A percentile compares a stretch with the other conserved stretches of the same genome.
Evolutionary conservation across 2,113 vertebrate genomes (phyloP).

Genomic region (Corydoras sp.): DNA sequence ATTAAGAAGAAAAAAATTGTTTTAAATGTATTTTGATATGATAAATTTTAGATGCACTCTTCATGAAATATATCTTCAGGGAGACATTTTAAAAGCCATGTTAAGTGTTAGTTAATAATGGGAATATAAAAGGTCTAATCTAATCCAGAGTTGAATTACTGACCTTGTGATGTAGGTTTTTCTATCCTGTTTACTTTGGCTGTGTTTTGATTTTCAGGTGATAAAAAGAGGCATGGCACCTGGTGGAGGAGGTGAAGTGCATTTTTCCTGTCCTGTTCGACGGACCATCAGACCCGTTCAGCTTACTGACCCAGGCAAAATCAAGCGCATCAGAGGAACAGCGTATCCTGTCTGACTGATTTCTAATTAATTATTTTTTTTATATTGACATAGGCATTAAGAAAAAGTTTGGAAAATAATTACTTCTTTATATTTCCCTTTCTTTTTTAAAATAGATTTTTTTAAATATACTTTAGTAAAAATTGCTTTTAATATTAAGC

Average conservation of each 20-base stretch:
- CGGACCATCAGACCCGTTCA: conserved; percentile 79
- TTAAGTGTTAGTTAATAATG: too few relatives aligned
- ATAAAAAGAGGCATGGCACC: conserved; percentile 88
- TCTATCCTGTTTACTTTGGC: background rate
- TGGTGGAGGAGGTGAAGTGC: conserved; percentile 86
- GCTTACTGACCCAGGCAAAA: conserved; percentile 87
- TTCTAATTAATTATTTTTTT: background rate
- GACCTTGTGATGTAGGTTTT: too few relatives aligned
- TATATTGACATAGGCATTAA: background rate
- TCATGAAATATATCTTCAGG: too few relatives aligned
- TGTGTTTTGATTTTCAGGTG: conserved; percentile 62
- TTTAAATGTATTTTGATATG: too few relatives aligned
- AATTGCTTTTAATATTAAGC: too few relatives aligned
- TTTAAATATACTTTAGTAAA: too few relatives aligned
- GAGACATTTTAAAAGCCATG: too few relatives aligned
- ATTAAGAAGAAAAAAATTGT: too few relatives aligned
- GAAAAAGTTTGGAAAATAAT: background rate
- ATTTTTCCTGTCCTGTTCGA: conserved; percentile 81
- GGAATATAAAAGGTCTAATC: background rate
- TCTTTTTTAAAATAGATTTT: too few relatives aligned
- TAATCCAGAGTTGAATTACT: too few relatives aligned
- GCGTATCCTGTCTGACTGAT: conserved; percentile 83
- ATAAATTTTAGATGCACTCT: too few relatives aligned
- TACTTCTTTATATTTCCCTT: too few relatives aligned
- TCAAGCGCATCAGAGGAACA: conserved; percentile 89